A percentile compares a stretch with the other conserved stretches of the same genome.
phyloP scores from a whole-genome alignment of 1,140 invertebrate species.

The Trichoplusia ni region DNA sequence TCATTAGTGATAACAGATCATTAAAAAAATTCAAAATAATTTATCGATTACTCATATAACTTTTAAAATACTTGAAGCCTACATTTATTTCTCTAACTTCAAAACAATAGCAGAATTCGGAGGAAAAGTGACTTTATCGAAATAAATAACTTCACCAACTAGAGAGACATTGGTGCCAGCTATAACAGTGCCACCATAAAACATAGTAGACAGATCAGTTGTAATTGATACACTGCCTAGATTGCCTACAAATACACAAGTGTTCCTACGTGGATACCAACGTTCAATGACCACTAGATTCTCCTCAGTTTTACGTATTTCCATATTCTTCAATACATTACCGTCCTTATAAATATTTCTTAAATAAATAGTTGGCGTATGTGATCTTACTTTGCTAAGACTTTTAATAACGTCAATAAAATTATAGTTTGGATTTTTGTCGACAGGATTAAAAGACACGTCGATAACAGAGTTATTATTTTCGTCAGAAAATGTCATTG shows the following conservation, averaged over 20 bases:
- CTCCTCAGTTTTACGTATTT: conserved; percentile 83
- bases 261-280: conserved; percentile 88
- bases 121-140: conserved; percentile 84
- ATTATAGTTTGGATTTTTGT: conserved; percentile 71
- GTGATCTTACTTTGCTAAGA: conserved; percentile 82
- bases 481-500: conserved; percentile 83
- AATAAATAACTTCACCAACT: conserved; percentile 84
- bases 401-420: conserved; percentile 79
- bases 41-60: background rate
- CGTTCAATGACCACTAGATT: conserved; percentile 88
- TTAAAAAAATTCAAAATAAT: background rate
- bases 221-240: conserved; percentile 82
- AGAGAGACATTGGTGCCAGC: conserved; percentile 83
- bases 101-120: conserved; percentile 85
- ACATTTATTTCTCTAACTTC: conserved; percentile 85
- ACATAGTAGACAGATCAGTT: conserved; percentile 87
- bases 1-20: background rate
- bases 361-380: conserved; percentile 86
- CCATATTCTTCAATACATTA: conserved; percentile 83
- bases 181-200: conserved; percentile 88
- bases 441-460: conserved; percentile 83
- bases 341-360: conserved; percentile 85
- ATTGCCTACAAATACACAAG: conserved; percentile 88
- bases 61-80: background rate
- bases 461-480: conserved; percentile 54